Percentiles rank a stretch among this genome's conserved stretches.
phyloP scores from a whole-genome alignment of 1,140 invertebrate species.

The Drosophila subobscura region DNA sequence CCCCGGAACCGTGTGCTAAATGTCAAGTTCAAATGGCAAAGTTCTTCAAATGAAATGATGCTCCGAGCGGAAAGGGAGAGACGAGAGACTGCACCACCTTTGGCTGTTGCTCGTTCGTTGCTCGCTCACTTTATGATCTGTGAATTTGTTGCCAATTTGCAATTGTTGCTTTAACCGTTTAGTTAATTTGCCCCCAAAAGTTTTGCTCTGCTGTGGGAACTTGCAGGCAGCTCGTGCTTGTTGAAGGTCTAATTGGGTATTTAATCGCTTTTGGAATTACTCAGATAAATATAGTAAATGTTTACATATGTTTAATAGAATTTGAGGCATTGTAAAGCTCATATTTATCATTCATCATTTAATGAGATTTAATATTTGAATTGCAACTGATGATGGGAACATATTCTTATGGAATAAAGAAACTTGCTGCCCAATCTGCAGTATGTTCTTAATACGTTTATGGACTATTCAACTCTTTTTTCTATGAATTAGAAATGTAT shows the following conservation, averaged over 20 bases:
- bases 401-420: too few relatives aligned
- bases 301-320: too few relatives aligned
- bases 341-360: too few relatives aligned
- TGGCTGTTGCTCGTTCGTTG: conserved; percentile 33
- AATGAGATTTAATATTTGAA: too few relatives aligned
- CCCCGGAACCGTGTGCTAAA: conserved; percentile 80
- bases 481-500: background rate
- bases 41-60: conserved; percentile 80
- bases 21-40: conserved; percentile 82
- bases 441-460: too few relatives aligned
- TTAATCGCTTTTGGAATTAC: conserved; percentile 3
- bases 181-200: conserved; percentile 74
- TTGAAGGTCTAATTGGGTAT: background rate
- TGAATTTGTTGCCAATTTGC: conserved; percentile 81
- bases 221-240: conserved; percentile 1
- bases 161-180: conserved; percentile 77
- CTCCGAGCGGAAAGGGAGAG: conserved; percentile 38
- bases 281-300: background rate
- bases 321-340: too few relatives aligned
- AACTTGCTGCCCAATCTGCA: too few relatives aligned
- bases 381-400: too few relatives aligned
- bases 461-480: conserved; percentile 8
- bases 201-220: conserved; percentile 37
- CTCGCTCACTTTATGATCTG: conserved; percentile 73
- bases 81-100: conserved; percentile 29